Evolutionary conservation across 2,888 invertebrate species (phyloP).

Genomic region (Athalia rosae): DNA sequence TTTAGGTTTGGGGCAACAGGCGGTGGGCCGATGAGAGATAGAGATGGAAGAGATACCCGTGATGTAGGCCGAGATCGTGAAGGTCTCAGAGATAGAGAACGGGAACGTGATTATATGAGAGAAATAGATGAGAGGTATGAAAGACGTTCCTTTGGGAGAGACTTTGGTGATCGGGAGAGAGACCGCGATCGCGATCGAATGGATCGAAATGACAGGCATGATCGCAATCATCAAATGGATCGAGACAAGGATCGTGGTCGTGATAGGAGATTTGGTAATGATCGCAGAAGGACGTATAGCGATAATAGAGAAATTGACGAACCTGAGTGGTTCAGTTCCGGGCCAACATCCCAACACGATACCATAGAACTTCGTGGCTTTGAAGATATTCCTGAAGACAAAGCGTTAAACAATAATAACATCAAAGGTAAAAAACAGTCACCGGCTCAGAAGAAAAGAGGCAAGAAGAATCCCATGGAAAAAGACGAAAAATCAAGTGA

Average conservation of each 20-base stretch:
- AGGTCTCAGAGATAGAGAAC: slow-evolving; percentile 56
- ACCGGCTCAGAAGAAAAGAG: slow-evolving; percentile 73
- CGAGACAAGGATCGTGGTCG: slow-evolving; percentile 75
- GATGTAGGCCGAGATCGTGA: slow-evolving; percentile 63
- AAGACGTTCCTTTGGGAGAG: slow-evolving; percentile 77
- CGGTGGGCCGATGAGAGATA: slow-evolving; percentile 59
- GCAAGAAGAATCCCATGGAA: slow-evolving; percentile 71
- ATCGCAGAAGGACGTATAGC: slow-evolving; percentile 75
- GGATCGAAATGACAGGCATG: slow-evolving; percentile 55
- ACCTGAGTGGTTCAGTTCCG: slow-evolving; percentile 93
- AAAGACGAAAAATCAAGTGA: slow-evolving; percentile 66
- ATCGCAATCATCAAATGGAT: slow-evolving; percentile 64
- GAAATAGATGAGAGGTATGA: slow-evolving; percentile 62
- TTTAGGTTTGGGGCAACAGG: slow-evolving; percentile 63
- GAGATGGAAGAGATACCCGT: slow-evolving; percentile 62
- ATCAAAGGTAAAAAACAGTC: slow-evolving; percentile 71
- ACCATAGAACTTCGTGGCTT: slow-evolving; percentile 96
- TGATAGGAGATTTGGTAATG: slow-evolving; percentile 75
- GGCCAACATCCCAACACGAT: slow-evolving; percentile 92
- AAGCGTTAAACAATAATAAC: slow-evolving; percentile 55
- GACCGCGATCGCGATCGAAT: slow-evolving; percentile 66
- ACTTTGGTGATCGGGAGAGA: slow-evolving; percentile 69
- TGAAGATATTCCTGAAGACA: slow-evolving; percentile 80
- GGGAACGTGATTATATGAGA: slow-evolving; percentile 53
- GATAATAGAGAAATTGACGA: slow-evolving; percentile 82